Base-by-base conservation (phyloP, 2,113 vertebrate species). In the Poeciliopsis turrubarensis region DNA sequence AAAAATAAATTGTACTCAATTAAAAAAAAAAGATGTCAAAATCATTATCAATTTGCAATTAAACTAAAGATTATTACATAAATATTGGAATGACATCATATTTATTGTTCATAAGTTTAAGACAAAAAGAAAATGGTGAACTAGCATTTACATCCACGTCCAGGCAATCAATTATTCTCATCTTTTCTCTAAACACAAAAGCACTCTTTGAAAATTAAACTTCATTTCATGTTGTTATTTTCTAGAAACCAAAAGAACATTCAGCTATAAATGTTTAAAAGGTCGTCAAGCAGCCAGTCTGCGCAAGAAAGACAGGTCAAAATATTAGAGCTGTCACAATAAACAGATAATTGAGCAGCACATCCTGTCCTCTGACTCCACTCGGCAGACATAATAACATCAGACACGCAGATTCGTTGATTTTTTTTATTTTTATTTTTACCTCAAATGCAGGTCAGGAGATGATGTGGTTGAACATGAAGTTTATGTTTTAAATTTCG, bases 401-500 rank as follows among this genome's bases (percentile, higher is more conserved):
- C 57, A 13, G 60, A 54, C 65, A 73, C 22, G 22, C 4, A 34
- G 31, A 64, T 12, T 75, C 60, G 34, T 31, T 62, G 47, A 34
- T 8, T 34, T 34, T 32, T 5, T 32, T 31, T 31, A 31, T 31
- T 70, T 75, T 34, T 34, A 2, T 27, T 70, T 75, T 34, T 60
- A 62, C 32, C 57, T 60, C 71, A 65, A 63, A 72, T 32, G 78
- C 31, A 77, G 76, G 72, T 71, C 10, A 15, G 68, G 68, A 79
- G 75, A 82, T 17, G 3, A 80, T 70, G 47, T 3, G 79, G 67
- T 26, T 65, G 30, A 85, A 86, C 73, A 83, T 81, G 29, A 68
- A 72, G 74, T 73, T 75, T 34, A 34, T 74, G 76, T 74, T 83
- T 75, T 29, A 81, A 79, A 83, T 86, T 79, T 67, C 57, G 29